Base-by-base conservation (phyloP, 2,888 invertebrate genomes). In the Netelia melanura region DNA sequence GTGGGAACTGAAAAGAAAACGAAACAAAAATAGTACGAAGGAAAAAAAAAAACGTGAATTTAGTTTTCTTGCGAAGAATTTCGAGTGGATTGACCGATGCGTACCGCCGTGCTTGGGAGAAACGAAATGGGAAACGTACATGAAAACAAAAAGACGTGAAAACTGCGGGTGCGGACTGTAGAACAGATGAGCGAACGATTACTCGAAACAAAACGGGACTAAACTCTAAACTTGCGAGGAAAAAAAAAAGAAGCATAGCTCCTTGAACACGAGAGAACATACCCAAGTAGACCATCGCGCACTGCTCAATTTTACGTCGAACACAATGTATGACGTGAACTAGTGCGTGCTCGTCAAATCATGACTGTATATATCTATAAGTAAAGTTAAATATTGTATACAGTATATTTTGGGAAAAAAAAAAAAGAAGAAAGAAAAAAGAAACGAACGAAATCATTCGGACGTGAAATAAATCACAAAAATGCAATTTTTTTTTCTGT, bases 331-430 rank as follows among this genome's bases (percentile, higher is more conserved):
- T 71, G 87, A 89, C 87, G 89, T 91, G 89, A 90, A 90, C 89
- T 90, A 92, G 92, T 92, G 91, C 90, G 92, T 90, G 86, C 87
- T 90, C 90, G 87, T 90, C 86, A 89, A 81, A 81, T 86, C 90
- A 90, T 91, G 89, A 92, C 91, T 93, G 93, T 93, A 93, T 91
- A 93, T 93, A 93, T 92, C 91, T 92, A 92, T 93, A 92, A 92
- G 91, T 92, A 90, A 89, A 92, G 90, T 92, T 91, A 92, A 92
- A 93, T 92, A 93, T 92, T 93, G 93, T 93, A 93, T 93, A 93
- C 93, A 92, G 92, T 93, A 93, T 93, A 93, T 93, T 93, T 93
- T 93, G 92, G 90, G 91, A 90, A 89, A 85, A 91, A 90, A 89
- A 85, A 91, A 72, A 58, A 61, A 61, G 14, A 11, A 43, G 48